Evolutionary conservation across 2,888 invertebrate species (phyloP), one percentile per base, ranked within the genome.

Genomic region (Corbicula japonica): DNA sequence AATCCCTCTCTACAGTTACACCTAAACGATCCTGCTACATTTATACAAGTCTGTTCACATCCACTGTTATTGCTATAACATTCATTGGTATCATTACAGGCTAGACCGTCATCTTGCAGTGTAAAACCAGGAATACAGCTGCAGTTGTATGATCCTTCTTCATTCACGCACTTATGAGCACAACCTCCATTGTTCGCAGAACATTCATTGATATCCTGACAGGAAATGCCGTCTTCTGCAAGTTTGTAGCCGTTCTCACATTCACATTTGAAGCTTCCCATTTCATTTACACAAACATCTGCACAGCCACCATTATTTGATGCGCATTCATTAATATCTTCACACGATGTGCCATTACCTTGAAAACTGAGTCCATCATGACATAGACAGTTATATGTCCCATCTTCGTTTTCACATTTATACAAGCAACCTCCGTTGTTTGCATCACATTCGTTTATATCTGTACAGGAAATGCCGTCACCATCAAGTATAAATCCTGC

Each of bases 141-240:
- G 12, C 60, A 60, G 10, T n/a, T 6, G 26, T 8, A 60, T 38
- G 60, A 60, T 21, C 60, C 60, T 35, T 23, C 60, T 1, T 38
- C 2, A 23, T 60, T 60, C 1, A 23, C 23, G 26, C 60, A 60
- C 4, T 23, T 1, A 18, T 60, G 23, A 3, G 21, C 38, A 26
- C 60, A 60, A 1, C 10, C 38, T 1, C 23, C 23, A 26, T 12
- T 38, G 26, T 23, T 35, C 8, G 10, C 18, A 0, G 12, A n/a
- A 60, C 35, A 60, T 38, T 60, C 38, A 10, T 38, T 23, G 3
- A 38, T 41, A 60, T 60, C 60, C 1, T 15, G n/a, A n/a, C 56
- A 34, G 50, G n/a, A 46, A 5, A 5, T 5, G 46, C 18, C 18
- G 5, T 46, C n/a, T 5, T 12, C 5, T 46, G 4, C n/a, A 18